Evolutionary conservation across 2,113 vertebrate species (phyloP), one percentile per base, ranked within the genome.

Genomic region (Jacana jacana): DNA sequence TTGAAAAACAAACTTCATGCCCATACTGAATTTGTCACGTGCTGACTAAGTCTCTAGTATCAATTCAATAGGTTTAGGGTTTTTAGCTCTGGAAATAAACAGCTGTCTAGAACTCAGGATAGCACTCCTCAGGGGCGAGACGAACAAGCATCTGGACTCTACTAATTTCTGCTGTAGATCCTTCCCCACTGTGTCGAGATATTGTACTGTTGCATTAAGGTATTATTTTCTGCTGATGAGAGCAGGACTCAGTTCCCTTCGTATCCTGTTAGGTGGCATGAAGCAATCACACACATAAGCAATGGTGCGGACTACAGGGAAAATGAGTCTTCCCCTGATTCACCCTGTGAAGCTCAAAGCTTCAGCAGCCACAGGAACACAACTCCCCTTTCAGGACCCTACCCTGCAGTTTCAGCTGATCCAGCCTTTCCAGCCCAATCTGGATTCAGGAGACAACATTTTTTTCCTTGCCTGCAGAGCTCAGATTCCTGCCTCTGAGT

Each of bases 401-500:
- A 97, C 95, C 94, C 97, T 95, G 91, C 87, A 92, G 92, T 73
- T 95, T 92, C 95, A 97, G 94, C 94, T 95, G 96, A 82, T 94
- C 91, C 95, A 94, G 93, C 96, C 88, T 89, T 95, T 87, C 87
- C 97, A 95, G 92, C 95, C 91, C 96, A 97, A 94, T 81, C 95
- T 97, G 96, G 86, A 91, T 95, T 93, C 95, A 85, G 89, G 93
- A 97, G 89, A 58, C 88, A 93, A 30, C 93, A 89, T n/a, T 86
- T 94, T 93, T 96, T 95, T 95, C 94, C 95, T 96, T 94, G 96
- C 89, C 95, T 97, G 91, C 88, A 95, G 93, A 97, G 77, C 95
- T 97, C 95, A 93, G 94, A 95, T 80, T 97, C 63, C 96, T 96
- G 95, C 93, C 95, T 96, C 91, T 94, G 95, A 93, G 94, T 92